Conservation (phyloP, 2,113 vertebrate genomes). For the Melierax canorus region DNA sequence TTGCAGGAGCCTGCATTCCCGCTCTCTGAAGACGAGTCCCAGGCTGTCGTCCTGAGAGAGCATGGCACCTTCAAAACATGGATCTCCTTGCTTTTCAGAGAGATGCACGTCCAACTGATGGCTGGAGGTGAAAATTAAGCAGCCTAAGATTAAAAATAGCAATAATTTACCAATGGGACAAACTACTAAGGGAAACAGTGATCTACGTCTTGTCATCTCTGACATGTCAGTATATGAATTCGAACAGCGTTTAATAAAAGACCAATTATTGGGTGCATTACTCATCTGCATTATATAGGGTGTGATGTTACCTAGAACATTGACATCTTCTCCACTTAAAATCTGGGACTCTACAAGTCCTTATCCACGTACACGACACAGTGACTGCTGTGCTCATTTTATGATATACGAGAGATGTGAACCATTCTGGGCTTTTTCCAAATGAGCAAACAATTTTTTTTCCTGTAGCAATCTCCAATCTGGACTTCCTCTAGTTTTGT, state of each 20-base stretch:
- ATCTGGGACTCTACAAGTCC: background rate
- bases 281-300: background rate
- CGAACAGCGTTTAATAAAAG: background rate
- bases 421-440: background rate
- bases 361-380: background rate
- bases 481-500: conserved; percentile 27
- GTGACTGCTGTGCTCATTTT: background rate
- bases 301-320: background rate
- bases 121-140: background rate
- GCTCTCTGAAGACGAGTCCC: background rate
- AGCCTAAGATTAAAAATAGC: background rate
- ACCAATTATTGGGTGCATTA: background rate
- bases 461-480: background rate
- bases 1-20: background rate
- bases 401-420: background rate
- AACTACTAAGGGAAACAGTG: background rate
- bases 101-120: background rate
- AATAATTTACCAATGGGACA: background rate
- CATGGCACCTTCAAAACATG: background rate
- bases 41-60: background rate
- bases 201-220: background rate
- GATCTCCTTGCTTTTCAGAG: background rate
- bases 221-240: background rate
- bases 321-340: background rate
- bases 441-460: background rate